phyloP scores from a whole-genome alignment of 1,140 invertebrate genomes.

The Nautilus pompilius region DNA sequence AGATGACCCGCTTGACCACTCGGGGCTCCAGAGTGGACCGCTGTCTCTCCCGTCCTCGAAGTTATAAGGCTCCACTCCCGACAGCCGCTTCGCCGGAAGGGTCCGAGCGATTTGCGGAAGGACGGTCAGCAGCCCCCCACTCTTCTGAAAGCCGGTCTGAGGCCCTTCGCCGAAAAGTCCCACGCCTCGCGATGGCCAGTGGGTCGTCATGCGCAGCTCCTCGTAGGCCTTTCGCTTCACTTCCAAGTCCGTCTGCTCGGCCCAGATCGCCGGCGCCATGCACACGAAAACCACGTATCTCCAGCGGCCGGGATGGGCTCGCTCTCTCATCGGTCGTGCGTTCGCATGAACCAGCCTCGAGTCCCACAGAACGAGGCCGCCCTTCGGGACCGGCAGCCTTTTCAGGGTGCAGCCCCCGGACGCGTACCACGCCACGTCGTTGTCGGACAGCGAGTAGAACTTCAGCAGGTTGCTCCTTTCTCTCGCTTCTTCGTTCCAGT shows the following conservation, averaged over 20 bases:
- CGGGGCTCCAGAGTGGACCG: slow-evolving; percentile 19
- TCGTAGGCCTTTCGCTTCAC: slow-evolving; percentile 27
- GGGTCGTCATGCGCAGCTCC: slow-evolving; percentile 26
- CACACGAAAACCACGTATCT: slow-evolving; percentile 40
- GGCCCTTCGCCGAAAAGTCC: slow-evolving; percentile 17
- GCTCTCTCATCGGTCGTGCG: slow-evolving; percentile 14
- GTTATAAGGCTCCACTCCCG: slow-evolving; percentile 20
- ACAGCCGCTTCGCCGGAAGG: slow-evolving; percentile 18
- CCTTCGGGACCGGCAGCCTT: slow-evolving; percentile 36
- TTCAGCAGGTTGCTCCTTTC: slow-evolving; percentile 7
- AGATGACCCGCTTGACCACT: too few relatives aligned
- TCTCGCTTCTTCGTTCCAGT: slow-evolving; percentile 13
- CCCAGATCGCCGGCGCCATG: slow-evolving; percentile 40
- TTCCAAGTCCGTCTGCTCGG: slow-evolving; percentile 18
- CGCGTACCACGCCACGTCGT: slow-evolving; percentile 20
- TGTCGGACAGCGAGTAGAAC: slow-evolving; percentile 14
- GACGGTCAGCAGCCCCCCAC: slow-evolving; percentile 2
- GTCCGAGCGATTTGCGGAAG: slow-evolving; percentile 18
- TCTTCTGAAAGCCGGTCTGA: neutral
- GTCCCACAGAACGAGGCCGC: slow-evolving; percentile 42
- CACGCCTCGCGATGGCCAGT: slow-evolving; percentile 36
- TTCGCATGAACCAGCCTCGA: slow-evolving; percentile 37
- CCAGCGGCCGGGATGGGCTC: slow-evolving; percentile 31
- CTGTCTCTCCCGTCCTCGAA: slow-evolving; percentile 25
- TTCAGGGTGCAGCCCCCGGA: slow-evolving; percentile 19